Evolutionary conservation across 2,888 invertebrate species (phyloP), one percentile per base, ranked within the genome.

Genomic region (Nymphalis polychloros): DNA sequence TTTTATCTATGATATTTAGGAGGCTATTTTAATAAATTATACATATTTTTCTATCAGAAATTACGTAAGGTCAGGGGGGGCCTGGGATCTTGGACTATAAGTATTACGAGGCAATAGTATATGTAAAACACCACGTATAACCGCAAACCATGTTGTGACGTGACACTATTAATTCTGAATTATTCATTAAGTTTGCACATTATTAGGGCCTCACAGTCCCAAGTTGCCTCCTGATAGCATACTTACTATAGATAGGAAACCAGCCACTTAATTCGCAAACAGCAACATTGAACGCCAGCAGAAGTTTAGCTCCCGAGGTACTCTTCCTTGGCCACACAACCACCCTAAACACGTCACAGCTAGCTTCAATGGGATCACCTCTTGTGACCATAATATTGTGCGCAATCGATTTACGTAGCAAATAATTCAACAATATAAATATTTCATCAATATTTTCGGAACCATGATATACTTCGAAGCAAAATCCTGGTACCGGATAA

Each of bases 231-330:
- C 4, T 27, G 27, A 27, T 23, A 23, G 3, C 23, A 16, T 8
- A 85, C 89, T 93, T 84, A 96, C 96, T 91, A 85, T 94, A 95
- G 4, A 96, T 87, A 0, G 95, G 93, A 67, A 97, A 90, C 87
- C 96, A 97, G 6, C 97, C 97, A 78, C 95, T 95, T 0, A 97
- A 81, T 83, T 97, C 97, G 76, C 95, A 95, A 41, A 95, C 93
- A n/a, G 96, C 97, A 16, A 96, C 93, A 89, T 95, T 94, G 68
- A 96, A 94, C 2, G 87, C 90, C 0, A 79, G 81, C 19, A 93
- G 80, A 67, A 94, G 89, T 81, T 96, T 96, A 0, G 89, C 82
- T 0, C 94, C 94, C 48, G 82, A 86, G 57, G 87, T 90, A 41
- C 93, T 89, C 71, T 91, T 93, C 67, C 96, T 93, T 0, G 94